phyloP scores from a whole-genome alignment of 2,797 vertebrate genomes.

The Lacerta agilis region DNA sequence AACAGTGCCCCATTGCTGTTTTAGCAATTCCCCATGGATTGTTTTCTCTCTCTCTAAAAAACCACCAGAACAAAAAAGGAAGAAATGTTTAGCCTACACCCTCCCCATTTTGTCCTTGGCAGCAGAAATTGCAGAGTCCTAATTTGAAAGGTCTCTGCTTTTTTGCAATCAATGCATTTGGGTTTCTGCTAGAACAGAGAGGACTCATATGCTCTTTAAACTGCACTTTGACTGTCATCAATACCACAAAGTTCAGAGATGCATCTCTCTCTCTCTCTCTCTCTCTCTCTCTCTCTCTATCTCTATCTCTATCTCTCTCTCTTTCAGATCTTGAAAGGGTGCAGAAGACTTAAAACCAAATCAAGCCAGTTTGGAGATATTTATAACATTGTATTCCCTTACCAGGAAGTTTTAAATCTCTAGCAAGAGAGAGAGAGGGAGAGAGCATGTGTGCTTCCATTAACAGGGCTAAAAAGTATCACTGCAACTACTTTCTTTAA shows the following conservation, averaged over 20 bases:
- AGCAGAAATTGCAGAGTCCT: no score
- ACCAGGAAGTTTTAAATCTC: background rate
- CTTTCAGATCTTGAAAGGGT: no score
- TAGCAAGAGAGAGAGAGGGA: background rate
- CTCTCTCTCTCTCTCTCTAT: slow-evolving; percentile 5
- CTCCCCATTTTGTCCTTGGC: no score
- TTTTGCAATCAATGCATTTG: no score
- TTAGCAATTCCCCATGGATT: no score
- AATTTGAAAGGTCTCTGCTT: no score
- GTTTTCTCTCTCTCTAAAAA: no score
- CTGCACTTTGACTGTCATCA: background rate
- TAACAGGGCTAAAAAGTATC: background rate
- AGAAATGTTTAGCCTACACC: no score
- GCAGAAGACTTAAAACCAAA: background rate
- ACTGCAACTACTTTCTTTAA: accelerated
- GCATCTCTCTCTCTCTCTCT: background rate
- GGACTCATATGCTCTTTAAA: accelerated
- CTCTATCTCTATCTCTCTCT: background rate
- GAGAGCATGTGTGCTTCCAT: no score
- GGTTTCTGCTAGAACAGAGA: no score
- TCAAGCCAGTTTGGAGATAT: slow-evolving; percentile 17
- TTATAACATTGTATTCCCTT: background rate
- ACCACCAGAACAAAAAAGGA: no score
- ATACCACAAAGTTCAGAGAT: background rate
- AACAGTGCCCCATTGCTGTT: no score